Evolutionary conservation across 1,140 invertebrate genomes (phyloP).

Genomic region (Lasaia peninsularis): DNA sequence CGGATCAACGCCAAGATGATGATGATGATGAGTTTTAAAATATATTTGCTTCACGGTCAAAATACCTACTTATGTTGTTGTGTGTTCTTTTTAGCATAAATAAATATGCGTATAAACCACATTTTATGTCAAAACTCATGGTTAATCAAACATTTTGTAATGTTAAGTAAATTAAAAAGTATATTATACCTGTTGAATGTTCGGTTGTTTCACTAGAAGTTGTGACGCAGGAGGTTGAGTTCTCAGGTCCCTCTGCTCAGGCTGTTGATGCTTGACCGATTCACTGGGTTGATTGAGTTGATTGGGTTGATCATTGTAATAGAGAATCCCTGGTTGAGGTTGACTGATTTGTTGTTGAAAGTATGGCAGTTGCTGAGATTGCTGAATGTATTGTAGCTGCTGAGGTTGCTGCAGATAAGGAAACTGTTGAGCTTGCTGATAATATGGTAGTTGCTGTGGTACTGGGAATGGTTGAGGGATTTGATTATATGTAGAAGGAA

Average conservation of each 20-base stretch:
- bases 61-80: too few relatives aligned
- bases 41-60: too few relatives aligned
- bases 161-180: too few relatives aligned
- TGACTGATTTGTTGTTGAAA: constrained; percentile 23
- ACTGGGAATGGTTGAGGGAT: constrained; percentile 30
- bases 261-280: constrained; percentile 18
- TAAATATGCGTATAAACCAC: too few relatives aligned
- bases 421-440: constrained; percentile 12
- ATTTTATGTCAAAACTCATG: too few relatives aligned
- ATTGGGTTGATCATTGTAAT: constrained; percentile 24
- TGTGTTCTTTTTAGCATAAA: too few relatives aligned
- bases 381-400: constrained; percentile 22
- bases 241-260: constrained; percentile 25
- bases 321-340: constrained; percentile 25
- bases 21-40: too few relatives aligned
- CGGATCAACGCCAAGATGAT: too few relatives aligned
- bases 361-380: constrained; percentile 13
- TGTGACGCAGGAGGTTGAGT: constrained; percentile 15
- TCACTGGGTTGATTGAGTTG: constrained; percentile 11
- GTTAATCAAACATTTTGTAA: too few relatives aligned
- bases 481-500: constrained; percentile 21
- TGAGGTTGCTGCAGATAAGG: constrained; percentile 24
- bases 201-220: constrained; percentile 20
- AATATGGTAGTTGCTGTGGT: constrained; percentile 12
- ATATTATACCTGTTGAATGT: constrained; percentile 28